Evolutionary conservation across 1,140 invertebrate species (phyloP).

Genomic region (Cephus cinctus): DNA sequence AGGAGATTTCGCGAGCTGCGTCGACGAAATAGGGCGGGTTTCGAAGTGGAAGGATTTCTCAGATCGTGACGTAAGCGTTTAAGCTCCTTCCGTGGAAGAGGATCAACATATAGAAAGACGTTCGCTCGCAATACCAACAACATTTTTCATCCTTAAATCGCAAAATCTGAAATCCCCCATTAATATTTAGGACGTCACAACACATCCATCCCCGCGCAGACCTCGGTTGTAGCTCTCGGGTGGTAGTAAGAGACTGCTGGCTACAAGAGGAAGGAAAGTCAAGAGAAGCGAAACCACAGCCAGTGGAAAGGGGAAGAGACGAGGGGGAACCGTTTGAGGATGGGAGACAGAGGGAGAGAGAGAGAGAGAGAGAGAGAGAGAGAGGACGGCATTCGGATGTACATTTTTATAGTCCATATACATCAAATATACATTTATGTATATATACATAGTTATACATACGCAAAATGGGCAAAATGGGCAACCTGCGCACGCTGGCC

Average conservation of each 20-base stretch:
- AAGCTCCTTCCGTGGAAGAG: conserved; percentile 15
- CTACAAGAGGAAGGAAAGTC: conserved; percentile 14
- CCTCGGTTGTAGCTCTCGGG: too few relatives aligned
- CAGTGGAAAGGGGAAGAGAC: too few relatives aligned
- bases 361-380: too few relatives aligned
- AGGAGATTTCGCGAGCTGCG: too few relatives aligned
- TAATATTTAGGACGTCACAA: conserved; percentile 8
- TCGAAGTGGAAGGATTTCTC: conserved; percentile 12
- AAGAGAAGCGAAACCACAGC: conserved; percentile 15
- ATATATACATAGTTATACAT: neutral
- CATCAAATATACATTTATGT: conserved; percentile 3
- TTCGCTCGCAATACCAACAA: conserved; percentile 11
- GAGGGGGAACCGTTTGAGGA: too few relatives aligned
- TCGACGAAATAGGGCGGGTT: too few relatives aligned
- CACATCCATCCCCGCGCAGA: neutral
- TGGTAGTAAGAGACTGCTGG: too few relatives aligned
- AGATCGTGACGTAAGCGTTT: conserved; percentile 18
- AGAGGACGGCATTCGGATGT: conserved; percentile 5
- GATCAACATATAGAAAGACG: conserved; percentile 14
- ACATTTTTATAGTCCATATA: conserved; percentile 5
- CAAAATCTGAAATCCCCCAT: conserved; percentile 8
- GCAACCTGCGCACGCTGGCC: too few relatives aligned
- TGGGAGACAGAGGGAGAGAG: too few relatives aligned
- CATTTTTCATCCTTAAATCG: conserved; percentile 21
- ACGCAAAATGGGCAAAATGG: neutral